These are phyloP conservation scores for Caenorhabditis brenneri DNA, from an alignment of 1,140 invertebrate species.

Conservation along the genomic window DNA sequence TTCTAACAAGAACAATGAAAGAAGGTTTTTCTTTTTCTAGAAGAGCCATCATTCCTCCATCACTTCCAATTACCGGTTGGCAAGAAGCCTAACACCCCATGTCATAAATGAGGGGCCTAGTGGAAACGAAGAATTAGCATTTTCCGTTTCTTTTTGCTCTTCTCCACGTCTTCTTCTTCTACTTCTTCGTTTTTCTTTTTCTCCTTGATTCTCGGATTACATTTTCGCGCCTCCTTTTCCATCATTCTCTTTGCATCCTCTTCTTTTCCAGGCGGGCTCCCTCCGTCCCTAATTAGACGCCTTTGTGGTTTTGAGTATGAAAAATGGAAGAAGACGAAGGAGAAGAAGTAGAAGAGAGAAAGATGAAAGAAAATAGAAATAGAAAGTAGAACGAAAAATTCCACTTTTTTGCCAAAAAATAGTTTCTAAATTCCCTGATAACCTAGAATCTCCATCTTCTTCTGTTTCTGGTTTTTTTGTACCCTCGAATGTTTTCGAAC, in stretches of 20 bases:
- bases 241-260: neutral
- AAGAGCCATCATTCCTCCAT: no score
- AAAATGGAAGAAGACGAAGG: no score
- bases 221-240: neutral
- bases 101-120: constrained; percentile 5
- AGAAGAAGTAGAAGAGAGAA: neutral
- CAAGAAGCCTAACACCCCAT: neutral
- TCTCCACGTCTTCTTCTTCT: neutral
- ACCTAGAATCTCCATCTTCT: no score
- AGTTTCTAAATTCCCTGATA: no score
- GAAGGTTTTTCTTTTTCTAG: neutral
- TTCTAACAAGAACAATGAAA: no score
- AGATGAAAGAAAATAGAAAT: constrained; percentile 1
- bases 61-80: constrained; percentile 40
- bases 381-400: neutral
- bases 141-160: constrained; percentile 25
- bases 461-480: no score
- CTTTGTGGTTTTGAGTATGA: constrained; percentile 25
- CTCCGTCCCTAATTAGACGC: constrained; percentile 21
- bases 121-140: constrained; percentile 26
- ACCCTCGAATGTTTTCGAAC: no score
- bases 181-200: neutral
- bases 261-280: neutral
- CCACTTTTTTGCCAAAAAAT: neutral
- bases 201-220: constrained; percentile 32